Evolutionary conservation across 2,888 invertebrate genomes (phyloP), one percentile per base, ranked within the genome.

Genomic region (Lasioglossum lativentre): DNA sequence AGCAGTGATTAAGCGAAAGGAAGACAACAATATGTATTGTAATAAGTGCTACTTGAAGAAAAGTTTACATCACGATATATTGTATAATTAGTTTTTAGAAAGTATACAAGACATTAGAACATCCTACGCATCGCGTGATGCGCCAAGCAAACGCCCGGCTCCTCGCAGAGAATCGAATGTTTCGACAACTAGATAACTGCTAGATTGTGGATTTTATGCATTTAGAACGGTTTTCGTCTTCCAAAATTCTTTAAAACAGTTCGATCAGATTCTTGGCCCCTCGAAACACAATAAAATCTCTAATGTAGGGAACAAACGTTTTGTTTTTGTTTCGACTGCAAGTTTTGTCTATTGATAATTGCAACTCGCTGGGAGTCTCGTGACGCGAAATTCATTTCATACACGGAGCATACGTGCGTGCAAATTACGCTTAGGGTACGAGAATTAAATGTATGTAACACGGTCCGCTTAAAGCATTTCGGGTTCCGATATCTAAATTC

Each of bases 1-100:
- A 52, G 34, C 70, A 38, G 52, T 38, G 40, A 52, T 74, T 85
- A 80, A 80, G 40, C 38, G 70, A 66, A 47, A 40, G 38, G 70
- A 40, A 70, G 34, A 70, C n/a, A 52, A 38, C 23, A 47, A 75
- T 47, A 34, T 76, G 75, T 75, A 84, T 42, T n/a, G 38, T 84
- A 85, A 63, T 63, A 63, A 84, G 75, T 70, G 84, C 72, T 79
- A 75, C 75, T 66, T 30, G 70, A 76, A 52, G 30, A 63, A 30
- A 63, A 70, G n/a, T 73, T 78, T 75, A 79, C 45, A 59, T 80
- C 72, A 80, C 14, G n/a, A 80, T 80, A 42, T 75, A 84, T 76
- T 80, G 30, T 70, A 42, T 85, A 85, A 63, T 56, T 79, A 83
- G 84, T 27, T 63, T 70, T 75, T 83, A 85, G 84, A 78, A n/a